Evolutionary conservation across 2,888 invertebrate species (phyloP).

Genomic region (Polydrusus pterygomalis): DNA sequence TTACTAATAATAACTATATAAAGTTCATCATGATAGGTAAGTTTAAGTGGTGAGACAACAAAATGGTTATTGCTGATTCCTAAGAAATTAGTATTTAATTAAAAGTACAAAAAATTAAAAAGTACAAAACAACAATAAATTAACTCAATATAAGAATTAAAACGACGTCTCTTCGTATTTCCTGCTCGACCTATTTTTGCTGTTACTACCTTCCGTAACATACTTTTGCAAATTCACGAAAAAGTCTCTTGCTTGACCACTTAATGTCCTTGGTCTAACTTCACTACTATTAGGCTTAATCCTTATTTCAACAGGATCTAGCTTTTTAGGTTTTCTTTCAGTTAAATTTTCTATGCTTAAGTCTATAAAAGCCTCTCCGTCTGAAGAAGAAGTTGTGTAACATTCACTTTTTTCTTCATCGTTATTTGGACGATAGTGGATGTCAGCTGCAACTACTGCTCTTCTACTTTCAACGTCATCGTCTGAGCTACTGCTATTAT

Average conservation of each 20-base stretch:
- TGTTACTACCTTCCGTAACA: constrained; percentile 40
- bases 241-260: constrained; percentile 53
- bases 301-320: constrained; percentile 19
- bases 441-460: constrained; percentile 30
- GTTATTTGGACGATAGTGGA: constrained; percentile 30
- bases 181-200: constrained; percentile 37
- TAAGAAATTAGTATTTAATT: neutral
- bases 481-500: constrained; percentile 26
- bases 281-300: constrained; percentile 15
- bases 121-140: neutral
- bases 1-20: no score
- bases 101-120: neutral
- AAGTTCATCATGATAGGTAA: no score
- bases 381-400: constrained; percentile 35
- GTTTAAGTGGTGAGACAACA: no score
- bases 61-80: no score
- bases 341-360: constrained; percentile 54
- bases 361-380: constrained; percentile 55
- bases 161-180: constrained; percentile 57
- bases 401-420: constrained; percentile 18
- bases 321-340: constrained; percentile 24
- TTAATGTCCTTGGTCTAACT: constrained; percentile 39
- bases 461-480: constrained; percentile 32
- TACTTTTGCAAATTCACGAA: constrained; percentile 53
- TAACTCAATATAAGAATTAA: constrained; percentile 28